Evolutionary conservation across 2,113 vertebrate genomes (phyloP).

Genomic region (Callipepla squamata): DNA sequence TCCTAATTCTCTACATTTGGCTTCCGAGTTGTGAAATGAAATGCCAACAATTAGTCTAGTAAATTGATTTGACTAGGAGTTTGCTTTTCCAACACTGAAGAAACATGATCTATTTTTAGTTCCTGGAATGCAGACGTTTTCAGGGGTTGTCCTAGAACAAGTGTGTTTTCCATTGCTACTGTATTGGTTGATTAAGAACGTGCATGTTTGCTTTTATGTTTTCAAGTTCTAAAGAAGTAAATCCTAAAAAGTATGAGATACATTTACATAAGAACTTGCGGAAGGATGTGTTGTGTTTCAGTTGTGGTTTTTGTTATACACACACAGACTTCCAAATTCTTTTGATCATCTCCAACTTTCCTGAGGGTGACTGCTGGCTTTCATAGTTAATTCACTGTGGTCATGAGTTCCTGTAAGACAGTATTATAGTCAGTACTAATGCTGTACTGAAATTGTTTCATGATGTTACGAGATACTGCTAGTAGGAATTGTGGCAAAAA

Average conservation of each 20-base stretch:
- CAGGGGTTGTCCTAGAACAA: not conserved
- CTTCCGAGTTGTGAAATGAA: not conserved
- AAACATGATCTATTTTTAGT: not conserved
- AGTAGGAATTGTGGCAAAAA: not conserved
- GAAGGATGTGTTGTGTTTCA: not conserved
- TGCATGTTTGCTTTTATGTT: not conserved
- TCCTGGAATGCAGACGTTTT: not conserved
- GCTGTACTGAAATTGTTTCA: rapidly evolving
- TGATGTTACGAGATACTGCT: not conserved
- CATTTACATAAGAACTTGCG: not conserved
- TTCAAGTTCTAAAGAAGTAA: not conserved
- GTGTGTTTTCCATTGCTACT: not conserved
- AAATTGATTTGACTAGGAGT: not conserved
- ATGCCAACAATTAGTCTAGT: not conserved
- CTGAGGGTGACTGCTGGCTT: not conserved
- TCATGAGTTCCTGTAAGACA: not conserved
- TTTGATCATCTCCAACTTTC: not conserved
- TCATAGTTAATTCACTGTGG: not conserved
- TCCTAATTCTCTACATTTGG: not conserved
- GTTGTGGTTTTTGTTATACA: not conserved
- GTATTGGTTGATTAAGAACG: not conserved
- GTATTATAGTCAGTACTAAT: not conserved
- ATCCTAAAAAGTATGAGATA: not conserved
- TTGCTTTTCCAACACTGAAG: not conserved
- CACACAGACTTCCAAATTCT: not conserved